Percentiles rank a stretch among this genome's conserved stretches.
Conservation (phyloP, 2,113 vertebrate species). For the Takifugu bimaculatus region DNA sequence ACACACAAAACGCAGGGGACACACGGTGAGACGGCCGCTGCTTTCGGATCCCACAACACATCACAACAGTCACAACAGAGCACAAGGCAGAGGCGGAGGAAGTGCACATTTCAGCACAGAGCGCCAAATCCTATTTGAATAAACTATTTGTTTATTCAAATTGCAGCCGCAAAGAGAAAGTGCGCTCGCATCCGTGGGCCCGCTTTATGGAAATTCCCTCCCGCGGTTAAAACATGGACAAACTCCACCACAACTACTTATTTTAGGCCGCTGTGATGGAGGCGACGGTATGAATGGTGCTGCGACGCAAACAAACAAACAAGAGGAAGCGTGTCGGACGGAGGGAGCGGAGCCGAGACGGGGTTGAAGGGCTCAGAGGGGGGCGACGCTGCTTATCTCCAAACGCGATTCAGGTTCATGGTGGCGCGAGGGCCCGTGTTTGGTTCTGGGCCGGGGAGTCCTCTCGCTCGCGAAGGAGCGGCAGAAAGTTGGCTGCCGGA, state of each 20-base stretch:
- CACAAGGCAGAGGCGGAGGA: constrained; percentile 45
- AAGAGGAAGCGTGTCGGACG: constrained; percentile 34
- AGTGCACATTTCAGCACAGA: not conserved
- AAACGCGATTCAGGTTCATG: constrained; percentile 49
- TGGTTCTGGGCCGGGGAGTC: constrained; percentile 22
- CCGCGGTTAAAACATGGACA: constrained; percentile 59
- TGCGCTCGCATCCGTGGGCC: constrained; percentile 53
- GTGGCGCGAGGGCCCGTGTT: constrained; percentile 20
- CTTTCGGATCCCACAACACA: constrained; percentile 28
- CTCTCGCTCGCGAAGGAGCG: constrained; percentile 32
- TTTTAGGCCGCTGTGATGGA: constrained; percentile 54
- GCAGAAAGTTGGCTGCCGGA: constrained; percentile 21
- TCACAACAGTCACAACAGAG: constrained; percentile 45
- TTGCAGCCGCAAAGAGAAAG: constrained; percentile 45
- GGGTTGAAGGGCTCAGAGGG: constrained; percentile 1
- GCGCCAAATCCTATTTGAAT: too few species aligned
- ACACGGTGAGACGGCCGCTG: constrained; percentile 33
- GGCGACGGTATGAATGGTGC: constrained; percentile 66
- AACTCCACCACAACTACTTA: constrained; percentile 59
- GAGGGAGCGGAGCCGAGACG: constrained; percentile 54
- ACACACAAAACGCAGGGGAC: constrained; percentile 65
- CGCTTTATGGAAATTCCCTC: constrained; percentile 69
- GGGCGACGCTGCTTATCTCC: constrained; percentile 53
- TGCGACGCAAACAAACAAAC: constrained; percentile 63
- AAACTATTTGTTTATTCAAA: constrained; percentile 57